Evolutionary conservation across 2,888 invertebrate genomes (phyloP), one percentile per base, ranked within the genome.

Genomic region (Acronicta leporina): DNA sequence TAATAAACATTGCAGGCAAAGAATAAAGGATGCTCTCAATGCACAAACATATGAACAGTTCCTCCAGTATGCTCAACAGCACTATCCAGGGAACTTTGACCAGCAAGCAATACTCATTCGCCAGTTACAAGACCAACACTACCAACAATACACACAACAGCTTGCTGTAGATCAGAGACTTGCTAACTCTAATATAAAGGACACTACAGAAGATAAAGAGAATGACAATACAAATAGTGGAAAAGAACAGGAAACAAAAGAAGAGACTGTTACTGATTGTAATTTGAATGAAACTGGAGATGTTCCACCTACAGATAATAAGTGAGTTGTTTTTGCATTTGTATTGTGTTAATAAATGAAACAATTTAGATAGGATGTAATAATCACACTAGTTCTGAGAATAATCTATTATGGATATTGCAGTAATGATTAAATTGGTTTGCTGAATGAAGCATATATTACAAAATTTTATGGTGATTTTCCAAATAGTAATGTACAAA

Each of bases 121-220:
- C 57, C 99, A 99, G 86, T 94, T 99, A 46, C 99, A 99, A 92
- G 99, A 99, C 80, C 99, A 99, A 84, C 99, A 99, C 90, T 99
- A 99, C 88, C 98, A 99, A 86, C 99, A 99, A 85, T 99, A 99
- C 89, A 99, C 99, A 96, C 98, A 99, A 81, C 99, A 99, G 88
- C 94, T 99, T 41, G 97, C 96, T 0, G 93, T 95, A 1, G 92
- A 94, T 63, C 87, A 92, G 59, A 76, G 92, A 64, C 83, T 93
- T 25, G 90, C 92, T 5, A 92, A 91, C 65, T 88, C 91, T 0
- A 90, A 83, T 64, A 81, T 92, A 33, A 85, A 83, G 7, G 85
- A 85, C 53, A 74, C 76, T 1, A 20, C 49, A 0, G 88, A 87
- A 3, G 72, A 79, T 33, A 85, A 80, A 45, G 81, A 83, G 30